Evolutionary conservation across 2,888 invertebrate species (phyloP).

Genomic region (Allophyes oxyacanthae): DNA sequence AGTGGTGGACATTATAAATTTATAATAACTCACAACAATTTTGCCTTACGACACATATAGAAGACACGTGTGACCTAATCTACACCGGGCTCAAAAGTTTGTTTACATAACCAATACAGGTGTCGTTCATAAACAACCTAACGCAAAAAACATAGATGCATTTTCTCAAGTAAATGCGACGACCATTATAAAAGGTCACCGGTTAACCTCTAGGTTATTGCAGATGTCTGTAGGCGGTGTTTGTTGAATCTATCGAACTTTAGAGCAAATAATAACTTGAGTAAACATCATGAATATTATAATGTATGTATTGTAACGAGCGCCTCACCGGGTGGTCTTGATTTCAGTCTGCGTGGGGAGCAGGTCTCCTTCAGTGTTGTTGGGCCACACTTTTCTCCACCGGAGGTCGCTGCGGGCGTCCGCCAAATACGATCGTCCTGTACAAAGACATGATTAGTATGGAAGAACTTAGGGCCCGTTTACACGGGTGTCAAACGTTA

Average conservation of each 20-base stretch:
- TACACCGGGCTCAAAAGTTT: too few species aligned
- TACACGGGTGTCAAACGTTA: too few species aligned
- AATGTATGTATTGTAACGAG: conserved; percentile 7
- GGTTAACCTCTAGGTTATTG: conserved; percentile 21
- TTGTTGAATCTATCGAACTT: conserved; percentile 10
- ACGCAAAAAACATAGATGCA: background rate
- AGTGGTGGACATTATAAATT: too few species aligned
- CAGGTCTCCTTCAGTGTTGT: conserved; percentile 83
- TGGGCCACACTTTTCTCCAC: conserved; percentile 91
- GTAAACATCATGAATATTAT: conserved; percentile 3
- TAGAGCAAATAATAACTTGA: background rate
- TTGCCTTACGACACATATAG: too few species aligned
- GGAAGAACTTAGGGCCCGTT: too few species aligned
- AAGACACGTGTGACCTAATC: too few species aligned
- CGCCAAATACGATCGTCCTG: conserved; percentile 91
- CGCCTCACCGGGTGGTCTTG: conserved; percentile 79
- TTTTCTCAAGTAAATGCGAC: conserved; percentile 20
- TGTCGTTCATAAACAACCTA: background rate
- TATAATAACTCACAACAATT: too few species aligned
- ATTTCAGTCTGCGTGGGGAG: conserved; percentile 77
- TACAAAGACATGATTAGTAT: conserved; percentile 32
- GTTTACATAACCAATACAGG: too few species aligned
- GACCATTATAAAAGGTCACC: conserved; percentile 22
- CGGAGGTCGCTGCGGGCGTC: conserved; percentile 92
- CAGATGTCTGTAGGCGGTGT: conserved; percentile 12